Percentiles rank a stretch among this genome's conserved stretches.
phyloP scores from a whole-genome alignment of 2,113 vertebrate genomes.

The human (Homo sapiens) region DNA sequence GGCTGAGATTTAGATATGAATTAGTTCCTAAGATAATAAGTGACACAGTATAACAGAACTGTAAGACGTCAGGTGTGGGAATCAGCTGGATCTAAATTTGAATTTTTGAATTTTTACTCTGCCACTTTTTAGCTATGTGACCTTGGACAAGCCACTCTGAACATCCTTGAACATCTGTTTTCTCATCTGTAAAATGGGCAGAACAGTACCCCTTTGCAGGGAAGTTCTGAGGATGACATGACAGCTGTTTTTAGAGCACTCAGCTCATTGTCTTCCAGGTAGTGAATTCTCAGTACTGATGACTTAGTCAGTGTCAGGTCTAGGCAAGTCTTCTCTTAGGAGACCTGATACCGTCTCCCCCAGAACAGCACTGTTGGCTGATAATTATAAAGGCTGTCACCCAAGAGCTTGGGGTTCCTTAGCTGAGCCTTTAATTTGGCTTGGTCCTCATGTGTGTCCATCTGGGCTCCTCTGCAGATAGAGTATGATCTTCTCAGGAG shows the following conservation, averaged over 20 bases:
- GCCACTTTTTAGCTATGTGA: neutral
- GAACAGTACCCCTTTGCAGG: neutral
- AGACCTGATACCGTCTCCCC: neutral
- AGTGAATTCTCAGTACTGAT: neutral
- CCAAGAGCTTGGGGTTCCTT: neutral
- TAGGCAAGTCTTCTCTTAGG: neutral
- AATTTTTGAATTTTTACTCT: neutral
- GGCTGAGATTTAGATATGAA: neutral
- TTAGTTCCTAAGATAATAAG: neutral
- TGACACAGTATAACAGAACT: neutral
- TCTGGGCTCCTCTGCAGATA: conserved; percentile 83
- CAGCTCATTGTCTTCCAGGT: too few species aligned
- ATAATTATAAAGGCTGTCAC: too few species aligned
- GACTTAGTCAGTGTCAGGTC: neutral
- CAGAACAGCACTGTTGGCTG: neutral
- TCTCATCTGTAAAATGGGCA: neutral
- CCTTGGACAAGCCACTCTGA: neutral
- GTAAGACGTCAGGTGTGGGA: neutral
- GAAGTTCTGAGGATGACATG: neutral
- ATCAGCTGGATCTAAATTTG: neutral
- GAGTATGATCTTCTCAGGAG: conserved; percentile 92
- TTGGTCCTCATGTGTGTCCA: accelerated
- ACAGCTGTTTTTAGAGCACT: neutral
- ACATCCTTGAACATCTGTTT: neutral
- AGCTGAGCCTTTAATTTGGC: neutral